Conservation (phyloP, 1,140 invertebrate genomes). For the Drosophila bipectinata region DNA sequence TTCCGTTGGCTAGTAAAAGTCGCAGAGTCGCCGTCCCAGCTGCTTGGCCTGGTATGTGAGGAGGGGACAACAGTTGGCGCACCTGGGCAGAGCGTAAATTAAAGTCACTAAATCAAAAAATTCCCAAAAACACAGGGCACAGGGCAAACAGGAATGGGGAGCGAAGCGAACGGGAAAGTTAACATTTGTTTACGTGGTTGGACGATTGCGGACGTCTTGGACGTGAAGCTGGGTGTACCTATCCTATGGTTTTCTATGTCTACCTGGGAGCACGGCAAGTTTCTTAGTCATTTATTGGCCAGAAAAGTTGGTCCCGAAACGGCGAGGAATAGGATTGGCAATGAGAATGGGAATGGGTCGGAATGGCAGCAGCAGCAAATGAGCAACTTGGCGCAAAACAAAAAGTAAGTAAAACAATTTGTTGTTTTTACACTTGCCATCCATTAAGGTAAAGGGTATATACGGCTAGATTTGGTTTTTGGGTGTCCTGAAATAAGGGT, state of each 20-base stretch:
- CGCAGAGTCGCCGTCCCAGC: conserved; percentile 41
- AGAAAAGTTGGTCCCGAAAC: conserved; percentile 59
- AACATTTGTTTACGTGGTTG: conserved; percentile 80
- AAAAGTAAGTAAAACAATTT: conserved; percentile 82
- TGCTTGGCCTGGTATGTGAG: conserved; percentile 16
- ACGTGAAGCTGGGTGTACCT: conserved; percentile 35
- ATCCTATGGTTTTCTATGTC: conserved; percentile 16
- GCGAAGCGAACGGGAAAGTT: conserved; percentile 73
- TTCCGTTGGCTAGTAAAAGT: conserved; percentile 23
- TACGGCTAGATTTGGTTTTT: conserved; percentile 14
- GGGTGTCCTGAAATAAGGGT: neutral
- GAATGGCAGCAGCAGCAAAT: conserved; percentile 43
- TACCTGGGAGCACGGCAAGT: conserved; percentile 42
- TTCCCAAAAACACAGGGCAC: conserved; percentile 47
- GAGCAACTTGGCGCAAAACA: conserved; percentile 73
- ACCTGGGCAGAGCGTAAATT: conserved; percentile 82
- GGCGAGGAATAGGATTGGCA: conserved; percentile 21
- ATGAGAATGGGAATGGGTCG: conserved; percentile 16
- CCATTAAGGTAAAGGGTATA: conserved; percentile 37
- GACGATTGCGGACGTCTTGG: conserved; percentile 56
- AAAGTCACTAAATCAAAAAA: conserved; percentile 83
- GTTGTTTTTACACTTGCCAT: conserved; percentile 63
- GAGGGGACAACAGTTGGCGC: conserved; percentile 65
- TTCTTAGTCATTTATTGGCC: conserved; percentile 73
- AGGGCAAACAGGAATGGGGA: conserved; percentile 18